These are phyloP conservation scores for Parotia lawesii DNA, from an alignment of 2,113 vertebrate genomes.

Conservation along the genomic window DNA sequence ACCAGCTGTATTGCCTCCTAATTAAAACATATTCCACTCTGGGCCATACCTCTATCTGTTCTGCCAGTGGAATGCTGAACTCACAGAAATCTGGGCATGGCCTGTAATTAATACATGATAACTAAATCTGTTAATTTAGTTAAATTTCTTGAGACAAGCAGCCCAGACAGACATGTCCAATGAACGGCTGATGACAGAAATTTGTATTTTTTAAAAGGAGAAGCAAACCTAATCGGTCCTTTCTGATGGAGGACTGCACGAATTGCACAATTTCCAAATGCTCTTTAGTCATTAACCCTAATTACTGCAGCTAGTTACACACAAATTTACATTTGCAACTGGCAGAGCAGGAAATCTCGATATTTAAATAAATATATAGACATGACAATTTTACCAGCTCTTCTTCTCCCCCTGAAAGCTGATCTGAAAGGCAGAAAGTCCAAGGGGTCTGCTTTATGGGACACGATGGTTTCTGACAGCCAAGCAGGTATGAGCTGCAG, in stretches of 20 bases:
- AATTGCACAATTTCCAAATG: not conserved
- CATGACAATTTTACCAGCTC: not conserved
- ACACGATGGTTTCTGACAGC: not conserved
- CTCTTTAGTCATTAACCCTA: slow-evolving; percentile 14
- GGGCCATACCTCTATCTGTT: not conserved
- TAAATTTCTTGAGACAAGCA: not conserved
- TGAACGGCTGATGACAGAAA: not conserved
- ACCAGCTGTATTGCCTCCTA: not conserved
- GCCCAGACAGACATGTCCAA: not conserved
- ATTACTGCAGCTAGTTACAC: not conserved
- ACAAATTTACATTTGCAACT: not conserved
- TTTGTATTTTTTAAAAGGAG: not conserved
- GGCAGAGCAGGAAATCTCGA: not conserved
- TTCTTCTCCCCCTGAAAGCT: not conserved
- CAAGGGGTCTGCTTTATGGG: rapidly evolving
- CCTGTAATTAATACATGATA: not conserved
- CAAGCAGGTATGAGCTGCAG: not conserved
- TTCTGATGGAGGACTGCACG: not conserved
- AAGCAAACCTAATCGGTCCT: not conserved
- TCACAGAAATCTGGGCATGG: not conserved
- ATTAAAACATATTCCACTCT: not conserved
- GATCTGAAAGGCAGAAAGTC: not conserved
- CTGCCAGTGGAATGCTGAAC: not conserved
- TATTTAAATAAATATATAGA: not conserved
- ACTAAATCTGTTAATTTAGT: not conserved